Evolutionary conservation across 2,888 invertebrate species (phyloP).

Genomic region (Pogonocherus hispidulus): DNA sequence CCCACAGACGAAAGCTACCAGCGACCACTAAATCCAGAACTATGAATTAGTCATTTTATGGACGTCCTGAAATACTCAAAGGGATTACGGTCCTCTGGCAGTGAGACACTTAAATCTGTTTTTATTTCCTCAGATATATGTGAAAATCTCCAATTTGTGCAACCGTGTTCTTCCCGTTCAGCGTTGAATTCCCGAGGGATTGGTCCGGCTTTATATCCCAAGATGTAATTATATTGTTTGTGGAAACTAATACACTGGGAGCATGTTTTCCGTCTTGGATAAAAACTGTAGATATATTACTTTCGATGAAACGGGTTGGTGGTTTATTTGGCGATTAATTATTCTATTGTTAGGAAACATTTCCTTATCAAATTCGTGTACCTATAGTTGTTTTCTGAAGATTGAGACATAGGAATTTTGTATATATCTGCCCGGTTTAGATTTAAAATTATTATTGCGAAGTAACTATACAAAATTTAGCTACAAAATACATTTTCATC

Average conservation of each 20-base stretch:
- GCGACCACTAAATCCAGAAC: neutral
- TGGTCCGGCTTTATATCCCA: conserved; percentile 28
- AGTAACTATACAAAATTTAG: too few species aligned
- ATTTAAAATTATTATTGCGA: too few species aligned
- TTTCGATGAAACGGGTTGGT: neutral
- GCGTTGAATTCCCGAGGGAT: conserved; percentile 28
- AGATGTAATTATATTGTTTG: conserved; percentile 36
- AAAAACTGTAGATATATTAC: conserved; percentile 13
- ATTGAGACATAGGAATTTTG: too few species aligned
- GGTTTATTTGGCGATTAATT: neutral
- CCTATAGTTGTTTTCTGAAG: too few species aligned
- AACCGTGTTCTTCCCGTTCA: conserved; percentile 22
- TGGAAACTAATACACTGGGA: conserved; percentile 23
- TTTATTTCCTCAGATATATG: conserved; percentile 33
- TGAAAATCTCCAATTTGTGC: conserved; percentile 36
- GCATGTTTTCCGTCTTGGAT: conserved; percentile 15
- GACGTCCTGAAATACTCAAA: conserved; percentile 10
- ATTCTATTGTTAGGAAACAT: too few species aligned
- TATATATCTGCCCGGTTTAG: too few species aligned
- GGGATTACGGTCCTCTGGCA: conserved; percentile 4
- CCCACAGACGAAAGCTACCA: too few species aligned
- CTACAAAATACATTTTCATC: too few species aligned
- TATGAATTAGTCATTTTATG: conserved; percentile 21
- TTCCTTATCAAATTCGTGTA: too few species aligned
- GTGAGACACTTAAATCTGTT: conserved; percentile 27